Evolutionary conservation across 2,113 vertebrate species (phyloP).

Genomic region (Mesocricetus auratus): DNA sequence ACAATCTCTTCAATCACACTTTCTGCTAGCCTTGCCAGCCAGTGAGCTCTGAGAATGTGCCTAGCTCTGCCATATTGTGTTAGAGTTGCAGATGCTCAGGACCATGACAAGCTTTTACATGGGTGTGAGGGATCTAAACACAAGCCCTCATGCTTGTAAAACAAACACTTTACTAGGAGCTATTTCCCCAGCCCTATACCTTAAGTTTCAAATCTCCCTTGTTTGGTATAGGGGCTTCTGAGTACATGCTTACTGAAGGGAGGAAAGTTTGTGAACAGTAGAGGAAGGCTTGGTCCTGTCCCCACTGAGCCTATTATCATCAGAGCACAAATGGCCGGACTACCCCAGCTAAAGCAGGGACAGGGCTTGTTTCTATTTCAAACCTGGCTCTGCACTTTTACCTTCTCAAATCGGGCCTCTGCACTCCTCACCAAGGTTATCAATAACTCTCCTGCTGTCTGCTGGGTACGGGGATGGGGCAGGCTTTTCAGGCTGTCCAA

Average conservation of each 20-base stretch:
- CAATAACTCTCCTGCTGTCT: conserved; percentile 70
- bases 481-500: conserved; percentile 59
- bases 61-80: not conserved
- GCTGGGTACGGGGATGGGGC: conserved; percentile 47
- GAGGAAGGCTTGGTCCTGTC: not conserved
- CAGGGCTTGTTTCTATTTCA: not conserved
- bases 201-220: not conserved
- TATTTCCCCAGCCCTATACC: not conserved
- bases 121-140: not conserved
- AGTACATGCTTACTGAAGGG: not conserved
- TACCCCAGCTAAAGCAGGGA: not conserved
- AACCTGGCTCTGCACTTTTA: conserved; percentile 29
- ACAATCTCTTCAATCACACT: not conserved
- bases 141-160: not conserved
- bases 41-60: not conserved
- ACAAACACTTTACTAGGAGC: not conserved
- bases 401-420: conserved; percentile 72
- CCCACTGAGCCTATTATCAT: not conserved
- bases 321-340: not conserved
- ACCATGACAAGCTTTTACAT: not conserved
- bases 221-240: not conserved
- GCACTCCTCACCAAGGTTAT: conserved; percentile 63
- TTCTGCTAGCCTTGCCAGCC: not conserved
- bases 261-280: not conserved
- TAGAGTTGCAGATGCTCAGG: not conserved